Percentiles rank a stretch among this genome's conserved stretches.
Conservation (phyloP, 2,888 invertebrate genomes). For the Autographa gamma region DNA sequence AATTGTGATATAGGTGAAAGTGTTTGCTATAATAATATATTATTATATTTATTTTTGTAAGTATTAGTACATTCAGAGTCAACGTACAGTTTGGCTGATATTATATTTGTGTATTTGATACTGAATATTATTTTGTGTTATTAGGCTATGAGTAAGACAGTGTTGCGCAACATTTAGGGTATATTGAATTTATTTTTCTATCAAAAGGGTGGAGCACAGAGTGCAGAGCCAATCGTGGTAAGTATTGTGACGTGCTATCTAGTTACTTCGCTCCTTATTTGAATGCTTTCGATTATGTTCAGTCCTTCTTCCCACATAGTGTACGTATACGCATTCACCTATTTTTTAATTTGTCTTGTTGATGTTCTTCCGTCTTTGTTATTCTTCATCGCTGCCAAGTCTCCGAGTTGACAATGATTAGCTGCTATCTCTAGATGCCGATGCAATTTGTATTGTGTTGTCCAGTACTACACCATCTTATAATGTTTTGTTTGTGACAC, state of each 20-base stretch:
- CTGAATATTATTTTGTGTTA: background rate
- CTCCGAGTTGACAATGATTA: conserved; percentile 67
- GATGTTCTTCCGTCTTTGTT: conserved; percentile 58
- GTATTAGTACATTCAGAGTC: background rate
- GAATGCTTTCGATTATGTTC: conserved; percentile 64
- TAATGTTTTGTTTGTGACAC: conserved; percentile 58
- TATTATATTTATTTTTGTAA: conserved; percentile 20
- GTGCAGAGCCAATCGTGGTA: conserved; percentile 99
- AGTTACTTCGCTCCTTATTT: conserved; percentile 63
- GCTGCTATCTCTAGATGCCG: conserved; percentile 88
- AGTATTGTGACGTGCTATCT: conserved; percentile 87
- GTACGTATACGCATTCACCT: conserved; percentile 59
- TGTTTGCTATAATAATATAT: conserved; percentile 50
- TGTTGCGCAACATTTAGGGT: conserved; percentile 42
- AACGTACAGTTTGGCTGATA: conserved; percentile 16
- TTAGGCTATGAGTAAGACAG: conserved; percentile 14
- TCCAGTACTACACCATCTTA: conserved; percentile 54
- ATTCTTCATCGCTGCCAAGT: conserved; percentile 56
- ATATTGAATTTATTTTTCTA: conserved; percentile 70
- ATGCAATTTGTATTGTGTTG: conserved; percentile 77
- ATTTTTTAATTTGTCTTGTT: conserved; percentile 60
- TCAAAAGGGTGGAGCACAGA: conserved; percentile 93
- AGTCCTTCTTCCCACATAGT: conserved; percentile 54
- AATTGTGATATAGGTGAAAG: conserved; percentile 56
- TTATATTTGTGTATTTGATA: background rate